Evolutionary conservation across 2,797 vertebrate genomes (phyloP).

Genomic region (Oceanodroma leucorhoa): DNA sequence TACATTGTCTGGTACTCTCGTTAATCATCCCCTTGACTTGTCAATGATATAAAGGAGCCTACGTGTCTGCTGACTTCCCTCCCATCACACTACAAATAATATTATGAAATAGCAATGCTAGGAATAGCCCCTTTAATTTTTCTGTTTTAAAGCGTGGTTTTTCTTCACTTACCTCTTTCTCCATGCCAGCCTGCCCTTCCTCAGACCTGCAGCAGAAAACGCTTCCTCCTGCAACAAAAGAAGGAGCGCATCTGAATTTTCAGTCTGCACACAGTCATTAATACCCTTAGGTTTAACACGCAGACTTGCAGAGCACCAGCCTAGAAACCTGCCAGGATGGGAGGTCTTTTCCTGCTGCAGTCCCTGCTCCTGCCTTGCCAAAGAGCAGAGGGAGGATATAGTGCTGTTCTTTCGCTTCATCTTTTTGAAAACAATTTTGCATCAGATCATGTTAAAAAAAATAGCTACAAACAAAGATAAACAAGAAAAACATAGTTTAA

Average conservation of each 20-base stretch:
- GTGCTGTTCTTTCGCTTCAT: not conserved
- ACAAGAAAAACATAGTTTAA: not conserved
- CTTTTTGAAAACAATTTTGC: not conserved
- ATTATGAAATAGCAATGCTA: conserved; percentile 64
- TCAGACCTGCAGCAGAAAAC: conserved; percentile 4
- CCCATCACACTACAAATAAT: conserved; percentile 55
- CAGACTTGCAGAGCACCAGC: not conserved
- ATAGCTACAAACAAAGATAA: not conserved
- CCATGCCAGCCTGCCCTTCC: conserved; percentile 56
- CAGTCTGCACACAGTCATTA: not conserved
- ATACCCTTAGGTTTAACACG: not conserved
- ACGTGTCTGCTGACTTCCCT: conserved; percentile 47
- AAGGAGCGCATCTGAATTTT: not conserved
- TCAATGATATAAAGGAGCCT: conserved; percentile 61
- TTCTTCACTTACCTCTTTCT: conserved; percentile 67
- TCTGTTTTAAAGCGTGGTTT: conserved; percentile 11
- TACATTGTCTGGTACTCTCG: conserved; percentile 78
- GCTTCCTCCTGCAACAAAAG: conserved; percentile 39
- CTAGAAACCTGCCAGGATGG: not conserved
- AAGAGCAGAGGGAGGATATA: not conserved
- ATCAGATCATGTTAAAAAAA: fast-evolving
- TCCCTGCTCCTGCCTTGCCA: not conserved
- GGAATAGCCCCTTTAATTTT: conserved; percentile 15
- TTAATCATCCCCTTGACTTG: conserved; percentile 82
- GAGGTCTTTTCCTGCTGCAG: not conserved